Base-by-base conservation (phyloP, 2,113 vertebrate species). In the Amphiprion ocellaris region DNA sequence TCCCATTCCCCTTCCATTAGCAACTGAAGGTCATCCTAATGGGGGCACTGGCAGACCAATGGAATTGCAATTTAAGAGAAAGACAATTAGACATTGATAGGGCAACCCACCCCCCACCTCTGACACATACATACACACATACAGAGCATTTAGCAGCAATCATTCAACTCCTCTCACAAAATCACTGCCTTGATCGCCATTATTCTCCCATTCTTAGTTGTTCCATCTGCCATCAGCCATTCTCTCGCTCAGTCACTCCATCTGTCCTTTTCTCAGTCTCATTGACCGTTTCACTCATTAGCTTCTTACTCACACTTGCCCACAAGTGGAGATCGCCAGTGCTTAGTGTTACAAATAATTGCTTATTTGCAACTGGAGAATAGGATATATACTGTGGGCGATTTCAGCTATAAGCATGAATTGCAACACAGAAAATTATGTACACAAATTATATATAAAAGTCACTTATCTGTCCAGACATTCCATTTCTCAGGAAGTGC, bases 11-110 rank as follows among this genome's bases (percentile, higher is more conserved):
- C 44, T 53, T 79, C 66, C 58, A 86, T 87, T 74, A 89, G 58
- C 62, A 52, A 72, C 67, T 79, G 89, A 91, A 91, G 87, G 89
- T 93, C 88, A 89, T 55, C 62, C 50, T 88, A 87, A 92, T 84
- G 78, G 74, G 69, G 72, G 64, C 79, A 87, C 67, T 72, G 88
- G 82, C 68, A 77, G 69, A 88, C 68, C 82, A 81, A 68, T 81
- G 41, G 71, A 84, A 88, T 77, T 76, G 59, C 80, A 85, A 81
- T 89, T 83, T 74, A 85, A 84, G 86, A 80, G 81, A 86, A 86
- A 88, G 87, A 67, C 87, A 87, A 90, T 93, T 86, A 90, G 74
- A 81, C 74, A 79, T 39, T 76, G 62, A 84, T 83, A 72, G 77
- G 44, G 63, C 71, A 75, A 46, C 30, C 79, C 47, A 60, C 28